phyloP scores from a whole-genome alignment of 2,888 invertebrate species.

The Cecidostiba fungosa region DNA sequence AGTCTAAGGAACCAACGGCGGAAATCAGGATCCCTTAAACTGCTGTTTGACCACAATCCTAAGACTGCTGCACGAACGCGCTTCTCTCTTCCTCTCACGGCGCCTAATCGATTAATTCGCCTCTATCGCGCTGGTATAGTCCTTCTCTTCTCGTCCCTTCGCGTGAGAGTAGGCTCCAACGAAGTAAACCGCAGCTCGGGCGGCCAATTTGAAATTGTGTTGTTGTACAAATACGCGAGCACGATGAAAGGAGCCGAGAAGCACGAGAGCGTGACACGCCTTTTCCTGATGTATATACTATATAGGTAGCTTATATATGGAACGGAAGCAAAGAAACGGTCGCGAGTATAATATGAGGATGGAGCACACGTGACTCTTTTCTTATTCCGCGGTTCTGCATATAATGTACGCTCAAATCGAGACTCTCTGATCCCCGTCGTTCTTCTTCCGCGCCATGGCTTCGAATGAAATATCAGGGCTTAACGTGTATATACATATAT shows the following conservation, averaged over 20 bases:
- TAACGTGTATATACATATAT: not conserved
- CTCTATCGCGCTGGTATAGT: not conserved
- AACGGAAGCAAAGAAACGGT: not conserved
- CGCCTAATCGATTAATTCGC: conserved; percentile 73
- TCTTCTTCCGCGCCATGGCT: conserved; percentile 58
- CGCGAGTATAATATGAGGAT: not conserved
- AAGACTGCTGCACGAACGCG: not conserved
- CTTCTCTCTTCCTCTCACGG: conserved; percentile 68
- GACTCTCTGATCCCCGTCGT: not conserved
- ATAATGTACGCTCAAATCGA: not conserved
- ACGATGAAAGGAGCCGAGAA: conserved; percentile 48
- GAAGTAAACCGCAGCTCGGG: conserved; percentile 62
- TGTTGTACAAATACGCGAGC: conserved; percentile 69
- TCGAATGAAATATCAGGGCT: not conserved
- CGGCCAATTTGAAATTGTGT: conserved; percentile 69
- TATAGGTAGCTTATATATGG: too few species aligned
- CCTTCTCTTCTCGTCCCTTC: conserved; percentile 47
- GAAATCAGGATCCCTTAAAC: conserved; percentile 13
- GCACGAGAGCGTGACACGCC: not conserved
- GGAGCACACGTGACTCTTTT: not conserved
- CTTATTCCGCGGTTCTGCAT: not conserved
- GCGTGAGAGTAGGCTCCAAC: conserved; percentile 57
- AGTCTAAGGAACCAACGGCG: conserved; percentile 36
- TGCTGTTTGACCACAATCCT: conserved; percentile 37
- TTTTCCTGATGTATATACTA: too few species aligned